Evolutionary conservation across 1,140 invertebrate genomes (phyloP), one percentile per base, ranked within the genome.

Genomic region (Drosophila auraria): DNA sequence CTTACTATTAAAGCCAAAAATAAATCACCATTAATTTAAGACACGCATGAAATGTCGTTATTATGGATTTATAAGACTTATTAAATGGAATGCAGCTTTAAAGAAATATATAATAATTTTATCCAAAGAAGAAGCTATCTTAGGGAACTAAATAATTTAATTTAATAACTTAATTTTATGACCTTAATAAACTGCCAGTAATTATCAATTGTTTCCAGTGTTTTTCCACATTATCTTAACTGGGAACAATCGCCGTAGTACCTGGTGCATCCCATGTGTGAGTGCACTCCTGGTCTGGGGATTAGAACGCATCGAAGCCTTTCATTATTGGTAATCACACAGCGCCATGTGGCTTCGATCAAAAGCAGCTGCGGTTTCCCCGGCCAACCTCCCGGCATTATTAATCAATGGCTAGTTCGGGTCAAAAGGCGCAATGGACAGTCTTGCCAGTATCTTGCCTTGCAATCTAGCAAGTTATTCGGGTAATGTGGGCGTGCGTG

Each of bases 281-380:
- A 71, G 50, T 71, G 30, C 59, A 50, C 59, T 75, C 38, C 38
- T 38, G 36, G 59, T 54, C 20, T 17, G 44, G 47, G 27, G 23
- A 50, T 57, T 57, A 40, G 50, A 56, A 71, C 40, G 64, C 68
- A 56, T 77, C 4, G 57, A 62, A 63, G 69, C 61, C 71, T 75
- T 54, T 58, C 63, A 79, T 82, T 82, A 76, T 76, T 76, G 83
- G 70, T 82, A 77, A 80, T 82, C 81, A 72, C 76, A 77, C 49
- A 20, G 44, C 38, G 27, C 42, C 56, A 60, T 44, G 63, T 38
- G 49, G 42, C 64, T 78, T 74, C 83, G 61, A 78, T 89, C 83
- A 80, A 63, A 50, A 51, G 49, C 57, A 59, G 33, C 65, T 40
- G 53, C 12, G 33, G 36, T 12, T 27, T 44, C 8, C 17, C 49